phyloP scores from a whole-genome alignment of 1,140 invertebrate genomes.

The Pemphigus obesinymphae region DNA sequence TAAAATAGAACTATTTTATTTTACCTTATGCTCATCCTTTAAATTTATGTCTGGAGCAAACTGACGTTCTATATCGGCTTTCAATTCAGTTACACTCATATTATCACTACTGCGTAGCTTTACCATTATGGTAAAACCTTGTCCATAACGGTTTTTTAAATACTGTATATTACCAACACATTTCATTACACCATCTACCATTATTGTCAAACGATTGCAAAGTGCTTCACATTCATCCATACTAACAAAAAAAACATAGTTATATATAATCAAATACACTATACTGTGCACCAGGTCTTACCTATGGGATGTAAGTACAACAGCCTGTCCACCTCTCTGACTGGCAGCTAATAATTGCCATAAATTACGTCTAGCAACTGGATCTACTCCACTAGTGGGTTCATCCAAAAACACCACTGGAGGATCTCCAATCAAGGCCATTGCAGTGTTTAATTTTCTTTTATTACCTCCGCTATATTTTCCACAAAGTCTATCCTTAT shows the following conservation, averaged over 20 bases:
- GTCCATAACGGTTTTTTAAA: conserved; percentile 52
- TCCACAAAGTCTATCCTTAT: conserved; percentile 43
- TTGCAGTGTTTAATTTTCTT: conserved; percentile 87
- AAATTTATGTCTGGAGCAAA: conserved; percentile 35
- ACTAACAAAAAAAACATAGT: conserved; percentile 7
- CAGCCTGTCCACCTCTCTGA: conserved; percentile 51
- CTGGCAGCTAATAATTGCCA: conserved; percentile 67
- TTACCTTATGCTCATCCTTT: conserved; percentile 46
- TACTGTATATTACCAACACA: conserved; percentile 53
- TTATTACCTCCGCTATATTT: conserved; percentile 83
- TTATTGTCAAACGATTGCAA: conserved; percentile 77
- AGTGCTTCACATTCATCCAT: conserved; percentile 68
- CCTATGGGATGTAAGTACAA: conserved; percentile 54
- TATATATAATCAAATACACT: background rate
- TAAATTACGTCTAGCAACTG: conserved; percentile 67
- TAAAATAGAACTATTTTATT: no score
- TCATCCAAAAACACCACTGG: conserved; percentile 83
- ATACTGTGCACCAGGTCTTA: background rate
- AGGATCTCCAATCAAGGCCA: conserved; percentile 88
- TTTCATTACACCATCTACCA: conserved; percentile 72
- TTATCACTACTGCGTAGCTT: conserved; percentile 44
- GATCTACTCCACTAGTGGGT: conserved; percentile 75
- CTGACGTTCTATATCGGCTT: conserved; percentile 29
- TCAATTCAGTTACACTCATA: conserved; percentile 16
- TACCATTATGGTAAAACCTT: conserved; percentile 54